A percentile compares a stretch with the other conserved stretches of the same genome.
Conservation (phyloP, 2,113 vertebrate species). For the Arothron firmamentum region DNA sequence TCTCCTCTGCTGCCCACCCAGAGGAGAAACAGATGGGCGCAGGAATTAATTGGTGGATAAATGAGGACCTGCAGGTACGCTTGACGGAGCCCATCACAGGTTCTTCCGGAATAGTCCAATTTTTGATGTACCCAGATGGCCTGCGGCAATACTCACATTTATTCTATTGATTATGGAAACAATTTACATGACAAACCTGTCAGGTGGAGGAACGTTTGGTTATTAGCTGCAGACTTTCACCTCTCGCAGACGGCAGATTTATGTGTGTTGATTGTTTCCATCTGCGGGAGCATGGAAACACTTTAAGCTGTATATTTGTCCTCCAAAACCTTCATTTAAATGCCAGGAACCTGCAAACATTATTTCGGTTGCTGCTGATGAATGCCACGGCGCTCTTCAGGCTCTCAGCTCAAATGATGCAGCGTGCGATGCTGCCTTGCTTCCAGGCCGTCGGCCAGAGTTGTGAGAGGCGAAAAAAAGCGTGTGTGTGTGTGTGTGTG, state of each 20-base stretch:
- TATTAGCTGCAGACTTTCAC: neutral
- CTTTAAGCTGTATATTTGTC: no score
- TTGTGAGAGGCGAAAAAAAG: no score
- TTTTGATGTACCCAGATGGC: neutral
- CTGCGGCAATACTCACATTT: neutral
- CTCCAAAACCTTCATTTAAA: neutral
- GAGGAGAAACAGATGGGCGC: conserved; percentile 48
- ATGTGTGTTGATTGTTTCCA: conserved; percentile 26
- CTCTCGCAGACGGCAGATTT: no score
- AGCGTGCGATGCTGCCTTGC: no score
- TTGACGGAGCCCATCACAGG: conserved; percentile 8
- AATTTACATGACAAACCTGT: neutral
- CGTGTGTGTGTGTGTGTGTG: no score
- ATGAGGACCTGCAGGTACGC: conserved; percentile 31
- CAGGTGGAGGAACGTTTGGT: no score
- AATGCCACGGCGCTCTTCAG: neutral
- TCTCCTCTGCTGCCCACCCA: conserved; percentile 20
- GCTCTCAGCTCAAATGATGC: neutral
- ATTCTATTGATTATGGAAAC: neutral
- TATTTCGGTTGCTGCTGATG: neutral
- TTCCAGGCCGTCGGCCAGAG: no score
- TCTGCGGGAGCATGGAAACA: neutral
- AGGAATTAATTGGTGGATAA: conserved; percentile 50
- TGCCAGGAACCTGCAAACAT: neutral
- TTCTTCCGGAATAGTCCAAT: conserved; percentile 5